Conservation (phyloP, 2,797 vertebrate genomes). For the Holocentrus rufus region DNA sequence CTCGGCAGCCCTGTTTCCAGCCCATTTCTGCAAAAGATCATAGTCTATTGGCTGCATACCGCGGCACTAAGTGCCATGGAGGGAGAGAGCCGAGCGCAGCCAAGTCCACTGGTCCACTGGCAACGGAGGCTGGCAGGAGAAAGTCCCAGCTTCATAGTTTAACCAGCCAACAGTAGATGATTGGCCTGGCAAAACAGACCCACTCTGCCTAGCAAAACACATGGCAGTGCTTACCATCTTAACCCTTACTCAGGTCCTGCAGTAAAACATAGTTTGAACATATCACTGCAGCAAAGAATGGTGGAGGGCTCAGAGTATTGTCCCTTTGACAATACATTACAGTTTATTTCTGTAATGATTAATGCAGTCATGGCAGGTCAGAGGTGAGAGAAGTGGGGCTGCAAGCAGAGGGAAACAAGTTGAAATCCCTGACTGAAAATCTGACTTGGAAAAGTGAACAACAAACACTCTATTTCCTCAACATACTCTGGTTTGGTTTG, state of each 20-base stretch:
- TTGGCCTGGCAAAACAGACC: constrained; percentile 75
- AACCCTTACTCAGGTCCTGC: constrained; percentile 62
- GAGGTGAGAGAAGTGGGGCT: not conserved
- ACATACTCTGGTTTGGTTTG: not conserved
- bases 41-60: constrained; percentile 69
- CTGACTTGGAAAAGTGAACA: constrained; percentile 15
- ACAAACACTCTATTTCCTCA: constrained; percentile 3
- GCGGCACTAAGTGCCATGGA: constrained; percentile 75
- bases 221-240: constrained; percentile 76
- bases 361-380: not conserved
- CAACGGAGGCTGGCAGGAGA: constrained; percentile 73
- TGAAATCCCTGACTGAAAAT: constrained; percentile 32
- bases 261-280: constrained; percentile 40
- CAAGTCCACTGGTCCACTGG: constrained; percentile 80
- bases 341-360: constrained; percentile 7
- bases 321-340: not conserved
- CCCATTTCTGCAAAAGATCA: constrained; percentile 77
- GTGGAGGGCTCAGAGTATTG: constrained; percentile 5
- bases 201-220: constrained; percentile 75
- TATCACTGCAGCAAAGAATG: constrained; percentile 14
- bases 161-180: constrained; percentile 79
- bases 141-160: constrained; percentile 74
- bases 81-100: constrained; percentile 60
- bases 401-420: constrained; percentile 18
- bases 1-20: constrained; percentile 68